Evolutionary conservation across 1,140 invertebrate species (phyloP).

Genomic region (Lordiphosa mommai): DNA sequence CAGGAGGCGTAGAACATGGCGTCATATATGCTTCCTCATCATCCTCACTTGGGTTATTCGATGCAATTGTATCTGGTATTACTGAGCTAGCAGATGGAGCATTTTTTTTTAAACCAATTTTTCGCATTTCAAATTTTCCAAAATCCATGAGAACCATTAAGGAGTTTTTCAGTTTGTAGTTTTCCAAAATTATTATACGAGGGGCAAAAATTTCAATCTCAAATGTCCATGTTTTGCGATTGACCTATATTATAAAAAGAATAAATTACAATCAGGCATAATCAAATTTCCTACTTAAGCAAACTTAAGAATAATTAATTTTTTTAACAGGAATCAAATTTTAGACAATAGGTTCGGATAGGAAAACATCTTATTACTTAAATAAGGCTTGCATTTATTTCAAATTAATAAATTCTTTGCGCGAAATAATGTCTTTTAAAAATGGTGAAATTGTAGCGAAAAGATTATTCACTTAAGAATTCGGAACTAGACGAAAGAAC

Average conservation of each 20-base stretch:
- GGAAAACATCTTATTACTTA: too few species aligned
- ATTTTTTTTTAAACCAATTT: slow-evolving; percentile 78
- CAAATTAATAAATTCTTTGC: too few species aligned
- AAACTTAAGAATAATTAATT: too few species aligned
- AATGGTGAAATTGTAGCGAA: too few species aligned
- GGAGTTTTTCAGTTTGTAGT: slow-evolving; percentile 88
- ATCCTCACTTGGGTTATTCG: slow-evolving; percentile 61
- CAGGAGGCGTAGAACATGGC: slow-evolving; percentile 95
- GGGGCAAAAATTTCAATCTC: slow-evolving; percentile 95
- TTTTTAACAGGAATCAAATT: too few species aligned
- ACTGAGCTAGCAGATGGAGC: slow-evolving; percentile 24
- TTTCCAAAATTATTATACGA: slow-evolving; percentile 93
- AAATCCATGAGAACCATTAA: slow-evolving; percentile 92
- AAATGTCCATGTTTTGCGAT: slow-evolving; percentile 90
- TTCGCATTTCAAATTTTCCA: slow-evolving; percentile 88
- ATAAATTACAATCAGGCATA: too few species aligned
- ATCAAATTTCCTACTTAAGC: too few species aligned
- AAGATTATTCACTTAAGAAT: too few species aligned
- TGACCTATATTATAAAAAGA: slow-evolving; percentile 51
- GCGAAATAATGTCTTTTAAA: too few species aligned
- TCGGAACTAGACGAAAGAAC: too few species aligned
- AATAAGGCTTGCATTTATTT: too few species aligned
- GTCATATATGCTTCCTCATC: slow-evolving; percentile 90
- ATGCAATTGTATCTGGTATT: slow-evolving; percentile 17
- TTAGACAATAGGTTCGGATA: too few species aligned